These are phyloP conservation scores for Ochlodes sylvanus DNA, from an alignment of 2,888 invertebrate genomes.

Conservation along the genomic window DNA sequence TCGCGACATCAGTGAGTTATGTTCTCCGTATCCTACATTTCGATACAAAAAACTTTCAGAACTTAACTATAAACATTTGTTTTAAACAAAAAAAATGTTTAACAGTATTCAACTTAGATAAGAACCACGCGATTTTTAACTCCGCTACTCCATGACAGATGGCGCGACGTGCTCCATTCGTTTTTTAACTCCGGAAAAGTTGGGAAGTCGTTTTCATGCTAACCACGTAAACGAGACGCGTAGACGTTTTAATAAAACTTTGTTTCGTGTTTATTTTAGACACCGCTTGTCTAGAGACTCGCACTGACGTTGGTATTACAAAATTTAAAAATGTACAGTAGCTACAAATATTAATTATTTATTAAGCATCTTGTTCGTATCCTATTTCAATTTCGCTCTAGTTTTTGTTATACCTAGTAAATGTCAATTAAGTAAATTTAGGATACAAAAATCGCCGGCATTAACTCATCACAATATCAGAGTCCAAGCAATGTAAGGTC, in stretches of 20 bases:
- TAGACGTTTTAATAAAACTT: slow-evolving; percentile 70
- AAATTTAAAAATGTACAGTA: too few relatives aligned
- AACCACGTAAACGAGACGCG: slow-evolving; percentile 56
- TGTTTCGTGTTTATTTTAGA: slow-evolving; percentile 69
- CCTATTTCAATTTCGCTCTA: neutral
- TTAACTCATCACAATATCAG: too few relatives aligned
- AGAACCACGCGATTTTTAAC: slow-evolving; percentile 54
- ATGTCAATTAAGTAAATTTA: neutral
- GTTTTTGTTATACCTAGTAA: neutral
- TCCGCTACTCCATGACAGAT: slow-evolving; percentile 73
- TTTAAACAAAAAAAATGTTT: slow-evolving; percentile 43
- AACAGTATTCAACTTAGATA: slow-evolving; percentile 44
- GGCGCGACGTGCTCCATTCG: slow-evolving; percentile 56
- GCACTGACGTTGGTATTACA: slow-evolving; percentile 57
- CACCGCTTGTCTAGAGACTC: slow-evolving; percentile 54
- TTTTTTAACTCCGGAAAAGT: slow-evolving; percentile 21
- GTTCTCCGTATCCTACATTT: slow-evolving; percentile 36
- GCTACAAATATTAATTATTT: too few relatives aligned
- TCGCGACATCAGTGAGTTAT: slow-evolving; percentile 45
- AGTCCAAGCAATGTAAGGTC: neutral
- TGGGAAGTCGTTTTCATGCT: slow-evolving; percentile 53
- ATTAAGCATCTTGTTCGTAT: slow-evolving; percentile 41
- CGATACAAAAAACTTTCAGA: slow-evolving; percentile 45
- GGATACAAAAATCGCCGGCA: neutral
- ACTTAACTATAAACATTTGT: slow-evolving; percentile 34